Percentiles rank a stretch among this genome's conserved stretches.
Conservation (phyloP, 2,797 vertebrate species). For the Trachurus trachurus region DNA sequence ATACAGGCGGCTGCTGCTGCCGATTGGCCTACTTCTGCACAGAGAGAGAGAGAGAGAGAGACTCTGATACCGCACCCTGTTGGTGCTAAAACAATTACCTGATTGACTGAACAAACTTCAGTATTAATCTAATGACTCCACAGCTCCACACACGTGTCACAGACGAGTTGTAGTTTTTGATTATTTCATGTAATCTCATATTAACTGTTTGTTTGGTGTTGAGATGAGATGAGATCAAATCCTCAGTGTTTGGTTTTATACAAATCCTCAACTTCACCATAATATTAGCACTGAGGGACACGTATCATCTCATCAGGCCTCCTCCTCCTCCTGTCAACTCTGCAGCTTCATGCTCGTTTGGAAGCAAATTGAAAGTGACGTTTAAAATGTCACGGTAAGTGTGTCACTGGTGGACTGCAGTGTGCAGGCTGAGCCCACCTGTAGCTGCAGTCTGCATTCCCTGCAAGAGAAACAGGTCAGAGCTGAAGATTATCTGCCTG, state of each 20-base stretch:
- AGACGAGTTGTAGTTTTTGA: no score
- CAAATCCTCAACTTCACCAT: neutral
- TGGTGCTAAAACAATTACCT: neutral
- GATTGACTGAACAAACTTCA: neutral
- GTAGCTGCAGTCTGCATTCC: slow-evolving; percentile 43
- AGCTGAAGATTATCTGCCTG: slow-evolving; percentile 50
- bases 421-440: slow-evolving; percentile 32
- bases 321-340: neutral
- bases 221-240: no score
- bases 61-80: neutral
- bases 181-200: neutral
- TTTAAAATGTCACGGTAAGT: slow-evolving; percentile 12
- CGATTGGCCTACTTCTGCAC: slow-evolving; percentile 37
- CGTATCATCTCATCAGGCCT: neutral
- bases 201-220: no score
- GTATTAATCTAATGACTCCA: neutral
- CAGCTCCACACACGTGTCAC: no score
- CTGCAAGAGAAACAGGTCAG: slow-evolving; percentile 26
- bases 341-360: neutral
- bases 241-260: no score
- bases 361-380: slow-evolving; percentile 15
- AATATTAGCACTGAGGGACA: neutral
- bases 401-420: slow-evolving; percentile 4
- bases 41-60: neutral
- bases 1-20: slow-evolving; percentile 6